phyloP scores from a whole-genome alignment of 2,888 invertebrate genomes.

The Therioaphis trifolii region DNA sequence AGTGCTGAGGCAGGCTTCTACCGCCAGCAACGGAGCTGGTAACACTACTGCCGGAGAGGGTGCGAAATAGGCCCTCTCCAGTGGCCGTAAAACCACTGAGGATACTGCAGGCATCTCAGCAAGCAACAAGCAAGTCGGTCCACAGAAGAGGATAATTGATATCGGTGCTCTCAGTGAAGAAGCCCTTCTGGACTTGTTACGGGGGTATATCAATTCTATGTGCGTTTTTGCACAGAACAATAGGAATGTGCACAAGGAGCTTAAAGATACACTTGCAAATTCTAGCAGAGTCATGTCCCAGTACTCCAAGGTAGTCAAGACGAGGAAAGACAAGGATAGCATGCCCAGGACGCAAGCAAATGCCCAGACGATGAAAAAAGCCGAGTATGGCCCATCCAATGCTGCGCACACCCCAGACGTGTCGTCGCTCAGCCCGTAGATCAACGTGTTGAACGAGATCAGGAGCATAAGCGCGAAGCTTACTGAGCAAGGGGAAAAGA shows the following conservation, averaged over 20 bases:
- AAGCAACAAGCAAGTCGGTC: neutral
- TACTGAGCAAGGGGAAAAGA: neutral
- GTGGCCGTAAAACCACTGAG: too few species aligned
- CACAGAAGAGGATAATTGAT: too few species aligned
- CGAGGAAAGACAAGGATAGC: neutral
- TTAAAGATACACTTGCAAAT: neutral
- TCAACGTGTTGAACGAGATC: neutral
- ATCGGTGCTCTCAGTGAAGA: neutral
- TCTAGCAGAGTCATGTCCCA: neutral
- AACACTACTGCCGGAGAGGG: too few species aligned
- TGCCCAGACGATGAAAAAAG: neutral
- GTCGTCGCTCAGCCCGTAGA: too few species aligned
- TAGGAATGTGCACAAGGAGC: too few species aligned
- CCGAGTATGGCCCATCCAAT: neutral
- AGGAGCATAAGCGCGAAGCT: neutral
- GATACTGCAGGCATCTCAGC: too few species aligned
- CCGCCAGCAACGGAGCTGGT: too few species aligned
- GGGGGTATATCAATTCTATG: neutral
- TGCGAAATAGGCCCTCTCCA: too few species aligned
- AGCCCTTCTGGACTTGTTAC: neutral
- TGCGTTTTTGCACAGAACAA: neutral
- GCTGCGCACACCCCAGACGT: too few species aligned
- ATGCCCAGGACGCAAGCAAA: neutral
- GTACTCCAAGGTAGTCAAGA: neutral
- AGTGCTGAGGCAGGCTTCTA: too few species aligned